phyloP scores from a whole-genome alignment of 1,140 invertebrate species.

The Meloidogyne hapla region DNA sequence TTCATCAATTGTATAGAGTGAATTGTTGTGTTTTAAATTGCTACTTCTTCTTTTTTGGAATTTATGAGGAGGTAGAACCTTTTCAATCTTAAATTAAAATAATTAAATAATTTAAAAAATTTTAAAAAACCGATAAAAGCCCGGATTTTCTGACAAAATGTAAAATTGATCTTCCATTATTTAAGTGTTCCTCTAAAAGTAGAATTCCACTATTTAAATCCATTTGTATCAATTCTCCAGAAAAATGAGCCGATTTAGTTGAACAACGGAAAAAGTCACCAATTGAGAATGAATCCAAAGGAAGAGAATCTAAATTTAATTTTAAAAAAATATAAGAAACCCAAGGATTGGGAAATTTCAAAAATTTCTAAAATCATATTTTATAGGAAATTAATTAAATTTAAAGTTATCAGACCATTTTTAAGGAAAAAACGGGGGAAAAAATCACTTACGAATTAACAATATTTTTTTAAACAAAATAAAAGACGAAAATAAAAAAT shows the following conservation, averaged over 20 bases:
- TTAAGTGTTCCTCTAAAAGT: not conserved
- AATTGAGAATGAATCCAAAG: not conserved
- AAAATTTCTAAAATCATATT: too few species aligned
- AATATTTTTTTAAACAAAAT: too few species aligned
- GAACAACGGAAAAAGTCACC: constrained; percentile 8
- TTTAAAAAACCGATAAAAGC: constrained; percentile 15
- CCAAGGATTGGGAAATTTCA: too few species aligned
- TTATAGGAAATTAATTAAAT: too few species aligned
- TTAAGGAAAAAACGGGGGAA: too few species aligned
- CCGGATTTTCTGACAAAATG: constrained; percentile 3
- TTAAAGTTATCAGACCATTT: too few species aligned
- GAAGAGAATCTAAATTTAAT: not conserved
- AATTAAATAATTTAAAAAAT: not conserved
- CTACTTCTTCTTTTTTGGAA: not conserved
- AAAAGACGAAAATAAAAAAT: too few species aligned
- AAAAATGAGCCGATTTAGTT: not conserved
- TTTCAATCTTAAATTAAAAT: constrained; percentile 10
- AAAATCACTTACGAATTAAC: too few species aligned
- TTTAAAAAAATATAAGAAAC: too few species aligned
- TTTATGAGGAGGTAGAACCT: not conserved
- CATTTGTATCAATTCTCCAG: not conserved
- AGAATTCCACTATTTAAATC: constrained; percentile 3
- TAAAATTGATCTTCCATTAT: not conserved
- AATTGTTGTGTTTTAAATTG: not conserved
- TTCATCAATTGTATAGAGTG: not conserved